Percentiles rank a stretch among this genome's conserved stretches.
These are phyloP conservation scores for Digitonthophagus gazella DNA, from an alignment of 2,888 invertebrate species.

Conservation along the genomic window DNA sequence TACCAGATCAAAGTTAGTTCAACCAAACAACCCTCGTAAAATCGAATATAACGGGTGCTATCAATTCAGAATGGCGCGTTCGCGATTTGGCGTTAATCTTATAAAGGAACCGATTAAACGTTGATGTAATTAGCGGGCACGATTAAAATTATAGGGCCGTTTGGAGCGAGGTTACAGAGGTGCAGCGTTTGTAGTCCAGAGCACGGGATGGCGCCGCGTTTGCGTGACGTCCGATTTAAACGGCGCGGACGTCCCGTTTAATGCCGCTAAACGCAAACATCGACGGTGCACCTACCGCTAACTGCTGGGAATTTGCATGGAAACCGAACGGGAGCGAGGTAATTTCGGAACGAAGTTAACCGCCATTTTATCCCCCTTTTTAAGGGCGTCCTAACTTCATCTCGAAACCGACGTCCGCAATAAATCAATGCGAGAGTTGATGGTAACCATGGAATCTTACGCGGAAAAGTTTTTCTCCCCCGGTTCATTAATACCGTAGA, in stretches of 20 bases:
- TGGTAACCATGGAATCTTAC: background rate
- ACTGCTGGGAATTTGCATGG: background rate
- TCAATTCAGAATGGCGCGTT: background rate
- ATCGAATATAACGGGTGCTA: no score
- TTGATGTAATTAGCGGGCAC: background rate
- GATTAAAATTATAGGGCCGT: background rate
- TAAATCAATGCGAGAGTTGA: background rate
- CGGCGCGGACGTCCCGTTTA: background rate
- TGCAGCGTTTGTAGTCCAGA: background rate
- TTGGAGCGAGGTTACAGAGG: background rate
- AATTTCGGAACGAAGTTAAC: background rate
- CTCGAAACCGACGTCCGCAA: background rate
- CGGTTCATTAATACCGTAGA: conserved; percentile 25
- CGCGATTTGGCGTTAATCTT: background rate
- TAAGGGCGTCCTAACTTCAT: background rate
- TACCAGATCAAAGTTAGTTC: no score
- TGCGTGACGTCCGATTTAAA: background rate
- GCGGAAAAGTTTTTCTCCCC: background rate
- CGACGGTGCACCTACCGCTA: background rate
- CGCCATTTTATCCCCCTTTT: background rate
- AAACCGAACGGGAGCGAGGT: background rate
- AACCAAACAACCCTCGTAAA: no score
- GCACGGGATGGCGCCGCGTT: background rate
- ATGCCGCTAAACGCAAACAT: background rate
- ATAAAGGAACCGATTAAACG: background rate